These are phyloP conservation scores for Tympanuchus pallidicinctus DNA, from an alignment of 2,113 vertebrate species.

Conservation along the genomic window DNA sequence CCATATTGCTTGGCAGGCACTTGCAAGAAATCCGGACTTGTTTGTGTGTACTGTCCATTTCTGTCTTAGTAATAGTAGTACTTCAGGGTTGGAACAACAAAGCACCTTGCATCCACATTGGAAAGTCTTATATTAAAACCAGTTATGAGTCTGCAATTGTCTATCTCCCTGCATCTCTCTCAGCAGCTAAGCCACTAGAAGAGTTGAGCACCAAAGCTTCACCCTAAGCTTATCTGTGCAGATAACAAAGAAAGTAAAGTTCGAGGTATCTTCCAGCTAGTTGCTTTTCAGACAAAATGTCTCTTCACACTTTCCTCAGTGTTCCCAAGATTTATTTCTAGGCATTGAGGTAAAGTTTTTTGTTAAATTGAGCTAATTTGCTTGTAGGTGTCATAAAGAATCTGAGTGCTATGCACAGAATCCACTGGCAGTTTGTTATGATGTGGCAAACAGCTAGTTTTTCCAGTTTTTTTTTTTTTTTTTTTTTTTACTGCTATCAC, in stretches of 20 bases:
- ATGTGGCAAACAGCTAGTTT: slow-evolving; percentile 38
- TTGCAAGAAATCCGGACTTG: not conserved
- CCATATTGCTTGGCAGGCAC: not conserved
- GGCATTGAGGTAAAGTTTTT: not conserved
- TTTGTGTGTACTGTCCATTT: not conserved
- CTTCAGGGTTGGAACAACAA: not conserved
- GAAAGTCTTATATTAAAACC: not conserved
- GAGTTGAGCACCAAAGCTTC: too few relatives aligned
- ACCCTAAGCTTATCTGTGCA: not conserved
- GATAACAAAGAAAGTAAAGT: not conserved
- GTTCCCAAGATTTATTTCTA: not conserved
- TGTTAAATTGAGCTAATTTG: not conserved
- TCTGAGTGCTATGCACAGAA: not conserved
- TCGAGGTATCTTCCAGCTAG: not conserved
- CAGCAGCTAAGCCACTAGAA: not conserved
- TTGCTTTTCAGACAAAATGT: not conserved
- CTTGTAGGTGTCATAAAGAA: not conserved
- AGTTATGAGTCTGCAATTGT: not conserved
- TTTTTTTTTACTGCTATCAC: slow-evolving; percentile 3
- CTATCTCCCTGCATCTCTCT: not conserved
- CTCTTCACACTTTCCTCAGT: not conserved
- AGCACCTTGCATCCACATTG: not conserved
- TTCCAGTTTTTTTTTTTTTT: too few relatives aligned
- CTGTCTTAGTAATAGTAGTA: not conserved
- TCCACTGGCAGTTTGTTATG: not conserved